Percentiles rank a stretch among this genome's conserved stretches.
Evolutionary conservation across 2,888 invertebrate species (phyloP).

Genomic region (Silvanus unidentatus): DNA sequence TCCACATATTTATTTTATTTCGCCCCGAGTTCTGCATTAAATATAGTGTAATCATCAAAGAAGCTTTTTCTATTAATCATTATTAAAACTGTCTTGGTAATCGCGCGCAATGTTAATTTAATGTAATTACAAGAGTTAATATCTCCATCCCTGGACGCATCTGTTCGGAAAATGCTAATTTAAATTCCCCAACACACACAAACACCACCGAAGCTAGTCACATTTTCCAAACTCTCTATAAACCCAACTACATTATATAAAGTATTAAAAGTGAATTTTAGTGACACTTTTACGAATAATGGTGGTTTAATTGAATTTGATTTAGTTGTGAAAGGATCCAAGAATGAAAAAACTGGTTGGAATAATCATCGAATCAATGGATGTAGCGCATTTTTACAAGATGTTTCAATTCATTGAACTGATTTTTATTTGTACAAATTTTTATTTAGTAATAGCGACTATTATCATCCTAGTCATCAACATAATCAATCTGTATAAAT

Average conservation of each 20-base stretch:
- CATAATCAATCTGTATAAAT: constrained; percentile 35
- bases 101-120: constrained; percentile 41
- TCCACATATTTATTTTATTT: too few species aligned
- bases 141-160: constrained; percentile 42
- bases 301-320: not conserved
- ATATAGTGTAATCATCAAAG: constrained; percentile 9
- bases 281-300: too few species aligned
- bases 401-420: constrained; percentile 4
- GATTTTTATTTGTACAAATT: constrained; percentile 28
- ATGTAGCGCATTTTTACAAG: too few species aligned
- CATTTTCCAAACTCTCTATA: too few species aligned
- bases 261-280: too few species aligned
- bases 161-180: constrained; percentile 42
- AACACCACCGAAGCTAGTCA: not conserved
- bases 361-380: too few species aligned
- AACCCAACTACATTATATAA: too few species aligned
- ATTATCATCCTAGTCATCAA: constrained; percentile 10
- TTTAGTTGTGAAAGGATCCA: constrained; percentile 11
- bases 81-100: constrained; percentile 43
- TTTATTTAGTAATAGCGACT: constrained; percentile 40
- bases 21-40: too few species aligned
- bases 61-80: constrained; percentile 42
- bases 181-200: constrained; percentile 31
- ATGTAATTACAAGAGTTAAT: constrained; percentile 44
- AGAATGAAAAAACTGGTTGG: constrained; percentile 14